A percentile compares a stretch with the other conserved stretches of the same genome.
Evolutionary conservation across 2,113 vertebrate genomes (phyloP).

Genomic region (Mionectes macconnelli): DNA sequence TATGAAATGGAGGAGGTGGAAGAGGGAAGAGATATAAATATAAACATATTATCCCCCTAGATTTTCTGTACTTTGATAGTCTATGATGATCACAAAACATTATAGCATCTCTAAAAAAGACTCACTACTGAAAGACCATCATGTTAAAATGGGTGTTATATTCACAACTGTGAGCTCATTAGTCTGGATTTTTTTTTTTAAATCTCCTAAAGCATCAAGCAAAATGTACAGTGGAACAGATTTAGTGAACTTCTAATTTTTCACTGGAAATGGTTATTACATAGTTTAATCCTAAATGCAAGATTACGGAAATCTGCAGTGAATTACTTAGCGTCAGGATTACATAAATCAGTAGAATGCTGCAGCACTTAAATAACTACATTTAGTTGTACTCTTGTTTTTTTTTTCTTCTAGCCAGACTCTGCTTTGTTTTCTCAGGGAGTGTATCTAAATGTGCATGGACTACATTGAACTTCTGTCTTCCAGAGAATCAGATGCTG

Average conservation of each 20-base stretch:
- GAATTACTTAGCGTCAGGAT: background rate
- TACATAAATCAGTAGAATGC: background rate
- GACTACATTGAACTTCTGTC: background rate
- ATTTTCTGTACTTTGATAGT: background rate
- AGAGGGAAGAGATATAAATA: background rate
- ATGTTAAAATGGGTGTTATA: background rate
- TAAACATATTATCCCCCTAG: background rate
- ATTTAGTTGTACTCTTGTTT: background rate
- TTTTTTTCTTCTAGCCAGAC: background rate
- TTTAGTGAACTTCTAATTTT: background rate
- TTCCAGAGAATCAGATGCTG: background rate
- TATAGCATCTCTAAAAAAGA: background rate
- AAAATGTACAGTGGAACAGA: background rate
- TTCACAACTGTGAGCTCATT: background rate
- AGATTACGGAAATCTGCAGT: background rate
- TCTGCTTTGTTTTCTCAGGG: background rate
- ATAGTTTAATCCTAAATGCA: background rate
- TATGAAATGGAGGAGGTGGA: background rate
- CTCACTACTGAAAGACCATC: background rate
- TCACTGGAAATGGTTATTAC: background rate
- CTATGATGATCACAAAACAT: background rate
- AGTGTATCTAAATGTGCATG: background rate
- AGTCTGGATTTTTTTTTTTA: background rate
- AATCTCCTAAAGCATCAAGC: background rate
- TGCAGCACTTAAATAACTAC: background rate